Evolutionary conservation across 2,113 vertebrate species (phyloP), one percentile per base, ranked within the genome.

Genomic region (Gobio gobio): DNA sequence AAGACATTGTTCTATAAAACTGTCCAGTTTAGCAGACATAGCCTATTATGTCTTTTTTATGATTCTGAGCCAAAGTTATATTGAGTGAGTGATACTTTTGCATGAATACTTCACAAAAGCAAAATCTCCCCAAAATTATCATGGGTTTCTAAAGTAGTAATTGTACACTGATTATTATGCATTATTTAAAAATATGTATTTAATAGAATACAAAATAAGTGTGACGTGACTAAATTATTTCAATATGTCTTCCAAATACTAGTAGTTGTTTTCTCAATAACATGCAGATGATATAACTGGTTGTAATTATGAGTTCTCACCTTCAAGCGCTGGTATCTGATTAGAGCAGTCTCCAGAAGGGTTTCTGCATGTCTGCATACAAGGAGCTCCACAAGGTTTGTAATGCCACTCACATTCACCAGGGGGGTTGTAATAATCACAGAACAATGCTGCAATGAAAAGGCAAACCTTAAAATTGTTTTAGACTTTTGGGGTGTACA

Each of bases 381-480:
- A 98, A 58, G 94, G 94, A 5, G 94, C 93, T 54, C 97, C 97
- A 78, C 98, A 99, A 0, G 97, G 94, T 82, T 95, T 95, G 90
- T 99, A 99, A 87, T 98, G 97, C 98, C 98, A 99, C 84, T 96
- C 96, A 77, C 98, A 99, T 83, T 90, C 93, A 22, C 91, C 96
- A 51, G 94, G 84, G 0, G 93, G 89, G 81, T 99, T 99, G 92
- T 98, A 99, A 91, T 96, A 99, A 88, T 98, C 97, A 12, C 98
- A 99, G 92, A 99, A 98, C 22, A 99, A 88, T 70, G 98, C 98
- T 99, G 89, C 3, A 89, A 80, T 78, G 26, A 36, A 40, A 66
- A 56, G 82, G 86, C 84, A 80, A 33, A 18, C 3, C 6, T 59
- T 26, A 70, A 68, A 58, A 8, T 59, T 36, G 7, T 54, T 20